These are phyloP conservation scores for Nanorana parkeri DNA, from an alignment of 2,113 vertebrate genomes.

Conservation along the genomic window DNA sequence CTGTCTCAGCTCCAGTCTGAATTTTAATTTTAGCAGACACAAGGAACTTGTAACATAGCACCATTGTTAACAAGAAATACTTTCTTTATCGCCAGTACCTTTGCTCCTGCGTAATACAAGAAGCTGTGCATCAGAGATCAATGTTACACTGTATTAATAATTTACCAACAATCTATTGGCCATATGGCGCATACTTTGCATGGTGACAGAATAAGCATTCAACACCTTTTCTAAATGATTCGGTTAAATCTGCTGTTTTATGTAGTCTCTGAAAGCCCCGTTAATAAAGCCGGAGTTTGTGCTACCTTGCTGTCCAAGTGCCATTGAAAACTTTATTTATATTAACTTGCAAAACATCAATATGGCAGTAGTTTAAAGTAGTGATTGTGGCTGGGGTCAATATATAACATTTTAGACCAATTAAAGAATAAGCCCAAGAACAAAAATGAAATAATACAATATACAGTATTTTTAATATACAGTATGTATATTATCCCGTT, in stretches of 20 bases:
- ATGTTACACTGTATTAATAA: slow-evolving; percentile 84
- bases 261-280: slow-evolving; percentile 66
- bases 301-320: slow-evolving; percentile 64
- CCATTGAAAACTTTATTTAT: slow-evolving; percentile 61
- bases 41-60: slow-evolving; percentile 68
- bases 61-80: slow-evolving; percentile 62
- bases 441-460: too few species aligned
- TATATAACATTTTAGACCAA: background rate
- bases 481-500: too few species aligned
- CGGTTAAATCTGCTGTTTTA: slow-evolving; percentile 67
- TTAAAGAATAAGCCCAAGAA: background rate
- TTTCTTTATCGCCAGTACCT: slow-evolving; percentile 65
- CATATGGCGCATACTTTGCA: slow-evolving; percentile 76
- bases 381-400: background rate
- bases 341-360: slow-evolving; percentile 3
- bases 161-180: slow-evolving; percentile 80
- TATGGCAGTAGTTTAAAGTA: background rate
- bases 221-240: slow-evolving; percentile 77
- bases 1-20: slow-evolving; percentile 59
- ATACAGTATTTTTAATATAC: too few species aligned
- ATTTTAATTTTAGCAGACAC: slow-evolving; percentile 71
- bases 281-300: slow-evolving; percentile 63
- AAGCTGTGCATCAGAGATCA: slow-evolving; percentile 67
- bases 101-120: slow-evolving; percentile 71
- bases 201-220: slow-evolving; percentile 74